A percentile compares a stretch with the other conserved stretches of the same genome.
phyloP scores from a whole-genome alignment of 2,888 invertebrate genomes.

The Oxystoma pomonae region DNA sequence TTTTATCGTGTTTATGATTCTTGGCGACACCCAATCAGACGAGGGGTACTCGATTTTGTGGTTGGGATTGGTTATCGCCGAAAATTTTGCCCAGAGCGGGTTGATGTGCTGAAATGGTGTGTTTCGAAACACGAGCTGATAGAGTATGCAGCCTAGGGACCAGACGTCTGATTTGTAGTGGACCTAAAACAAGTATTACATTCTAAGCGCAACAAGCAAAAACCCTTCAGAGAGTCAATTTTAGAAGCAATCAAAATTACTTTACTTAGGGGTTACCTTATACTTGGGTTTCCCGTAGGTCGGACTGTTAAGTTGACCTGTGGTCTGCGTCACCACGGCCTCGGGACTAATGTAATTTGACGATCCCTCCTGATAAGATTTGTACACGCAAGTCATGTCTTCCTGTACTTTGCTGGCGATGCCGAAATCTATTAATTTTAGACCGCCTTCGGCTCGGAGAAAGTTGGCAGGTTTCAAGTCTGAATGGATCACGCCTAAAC shows the following conservation, averaged over 20 bases:
- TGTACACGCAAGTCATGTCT: slow-evolving; percentile 86
- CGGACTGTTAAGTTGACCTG: slow-evolving; percentile 39
- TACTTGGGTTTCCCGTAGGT: slow-evolving; percentile 48
- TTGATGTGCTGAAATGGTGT: slow-evolving; percentile 86
- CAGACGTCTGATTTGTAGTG: slow-evolving; percentile 93
- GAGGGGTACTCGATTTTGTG: slow-evolving; percentile 71
- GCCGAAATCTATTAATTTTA: slow-evolving; percentile 97
- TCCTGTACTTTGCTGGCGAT: slow-evolving; percentile 84
- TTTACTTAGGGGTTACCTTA: slow-evolving; percentile 47
- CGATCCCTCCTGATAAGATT: slow-evolving; percentile 80
- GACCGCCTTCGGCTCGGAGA: slow-evolving; percentile 73
- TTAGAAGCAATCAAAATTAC: too few species aligned
- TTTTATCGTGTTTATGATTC: slow-evolving; percentile 61
- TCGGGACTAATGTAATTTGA: slow-evolving; percentile 97
- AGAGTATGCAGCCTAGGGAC: slow-evolving; percentile 96
- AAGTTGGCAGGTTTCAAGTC: slow-evolving; percentile 98
- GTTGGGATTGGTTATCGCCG: slow-evolving; percentile 41
- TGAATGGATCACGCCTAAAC: slow-evolving; percentile 86
- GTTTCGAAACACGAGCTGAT: slow-evolving; percentile 82
- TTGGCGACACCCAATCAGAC: slow-evolving; percentile 52
- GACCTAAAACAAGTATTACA: slow-evolving; percentile 56
- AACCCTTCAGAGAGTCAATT: not conserved
- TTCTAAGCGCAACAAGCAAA: slow-evolving; percentile 1
- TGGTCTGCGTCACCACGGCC: slow-evolving; percentile 66
- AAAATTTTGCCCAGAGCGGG: slow-evolving; percentile 29